Evolutionary conservation across 2,888 invertebrate genomes (phyloP), one percentile per base, ranked within the genome.

Genomic region (Octodonta nipae): DNA sequence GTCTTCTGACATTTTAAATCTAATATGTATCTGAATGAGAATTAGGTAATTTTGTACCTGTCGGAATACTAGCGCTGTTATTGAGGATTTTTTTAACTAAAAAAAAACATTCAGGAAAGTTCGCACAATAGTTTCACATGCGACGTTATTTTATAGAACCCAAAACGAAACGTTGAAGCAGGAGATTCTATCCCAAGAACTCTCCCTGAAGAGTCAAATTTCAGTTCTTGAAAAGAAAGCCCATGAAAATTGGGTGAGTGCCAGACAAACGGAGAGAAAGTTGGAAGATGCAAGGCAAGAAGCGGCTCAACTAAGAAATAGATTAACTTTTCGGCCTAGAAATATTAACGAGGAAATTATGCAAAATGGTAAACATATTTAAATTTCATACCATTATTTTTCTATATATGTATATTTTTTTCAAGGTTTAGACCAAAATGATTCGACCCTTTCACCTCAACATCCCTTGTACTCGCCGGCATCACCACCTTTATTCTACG

Each of bases 141-240:
- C 8, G 13, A 3, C 13, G n/a, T 32, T 29, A 26, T 15, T 17
- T 37, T 48, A 38, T 38, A 71, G 71, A 48, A 60, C 66, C 28
- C 70, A 68, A 50, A 70, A 70, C 45, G 71, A 70, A 54, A 62
- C 67, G 33, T 58, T 89, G 39, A 83, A 83, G 35, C 73, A 82
- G 33, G 89, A 89, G 65, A 75, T 89, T 38, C 71, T 84, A n/a
- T 85, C 86, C 35, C 86, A 86, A 58, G 82, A 87, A 57, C 78
- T 73, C 38, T 68, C 71, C 42, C 61, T 70, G 42, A 73, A 72
- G 51, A 65, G 63, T 49, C 85, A 86, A 52, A 76, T 86, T 43
- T 72, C 84, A 33, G 72, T 75, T 35, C 68, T 84, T 35, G 88
- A 89, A 61, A 76, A 80, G 49, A 82, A 86, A 43, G 79, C 84